phyloP scores from a whole-genome alignment of 1,140 invertebrate species.

The Venturia canescens region DNA sequence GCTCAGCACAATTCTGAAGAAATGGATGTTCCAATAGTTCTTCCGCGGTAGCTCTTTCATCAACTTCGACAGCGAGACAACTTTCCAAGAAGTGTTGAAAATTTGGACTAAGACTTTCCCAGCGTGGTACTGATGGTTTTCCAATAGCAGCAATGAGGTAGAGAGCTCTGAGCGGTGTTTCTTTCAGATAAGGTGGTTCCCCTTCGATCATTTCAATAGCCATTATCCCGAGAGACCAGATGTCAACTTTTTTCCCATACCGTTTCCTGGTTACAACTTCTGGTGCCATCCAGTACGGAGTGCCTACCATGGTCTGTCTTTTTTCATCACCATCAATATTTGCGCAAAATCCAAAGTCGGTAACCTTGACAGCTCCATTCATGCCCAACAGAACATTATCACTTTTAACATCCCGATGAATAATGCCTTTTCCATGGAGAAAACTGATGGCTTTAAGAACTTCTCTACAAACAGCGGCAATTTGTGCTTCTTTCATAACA shows the following conservation, averaged over 20 bases:
- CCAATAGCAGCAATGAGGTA: conserved; percentile 98
- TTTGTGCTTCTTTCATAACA: conserved; percentile 97
- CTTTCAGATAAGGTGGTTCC: conserved; percentile 96
- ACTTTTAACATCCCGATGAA: conserved; percentile 96
- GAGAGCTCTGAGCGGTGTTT: conserved; percentile 94
- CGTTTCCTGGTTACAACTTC: conserved; percentile 92
- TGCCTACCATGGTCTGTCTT: conserved; percentile 96
- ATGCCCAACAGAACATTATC: conserved; percentile 98
- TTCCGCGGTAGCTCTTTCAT: conserved; percentile 88
- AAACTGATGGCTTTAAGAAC: conserved; percentile 95
- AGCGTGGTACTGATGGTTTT: conserved; percentile 92
- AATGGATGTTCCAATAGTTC: conserved; percentile 94
- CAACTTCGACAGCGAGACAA: conserved; percentile 95
- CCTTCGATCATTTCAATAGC: conserved; percentile 99
- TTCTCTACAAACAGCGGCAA: conserved; percentile 95
- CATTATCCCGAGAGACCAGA: conserved; percentile 98
- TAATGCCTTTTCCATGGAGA: conserved; percentile 93
- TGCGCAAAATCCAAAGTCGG: conserved; percentile 98
- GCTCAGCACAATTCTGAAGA: conserved; percentile 89
- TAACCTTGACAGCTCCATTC: conserved; percentile 98
- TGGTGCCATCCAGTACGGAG: conserved; percentile 90
- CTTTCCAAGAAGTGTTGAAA: conserved; percentile 92
- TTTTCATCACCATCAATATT: conserved; percentile 95
- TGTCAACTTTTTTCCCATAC: conserved; percentile 95
- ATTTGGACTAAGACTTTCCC: conserved; percentile 86